A percentile compares a stretch with the other conserved stretches of the same genome.
Evolutionary conservation across 2,888 invertebrate species (phyloP).

Genomic region (Brachypterus glaber): DNA sequence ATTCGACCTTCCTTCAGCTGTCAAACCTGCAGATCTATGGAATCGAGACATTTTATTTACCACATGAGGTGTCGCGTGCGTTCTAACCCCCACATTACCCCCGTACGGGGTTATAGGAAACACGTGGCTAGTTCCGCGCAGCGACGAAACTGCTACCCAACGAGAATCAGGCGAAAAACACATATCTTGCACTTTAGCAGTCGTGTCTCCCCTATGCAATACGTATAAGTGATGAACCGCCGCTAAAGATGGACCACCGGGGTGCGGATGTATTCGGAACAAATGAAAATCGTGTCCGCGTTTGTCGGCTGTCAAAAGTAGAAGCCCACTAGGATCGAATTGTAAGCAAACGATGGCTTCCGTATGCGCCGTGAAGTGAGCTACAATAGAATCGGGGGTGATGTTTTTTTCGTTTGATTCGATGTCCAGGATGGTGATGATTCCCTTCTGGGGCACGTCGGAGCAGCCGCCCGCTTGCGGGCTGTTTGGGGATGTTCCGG

Average conservation of each 20-base stretch:
- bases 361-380: constrained; percentile 80
- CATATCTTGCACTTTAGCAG: constrained; percentile 89
- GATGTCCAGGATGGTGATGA: constrained; percentile 80
- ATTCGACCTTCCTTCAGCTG: constrained; percentile 59
- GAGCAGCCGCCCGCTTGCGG: constrained; percentile 31
- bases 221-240: constrained; percentile 93
- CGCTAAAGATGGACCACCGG: constrained; percentile 70
- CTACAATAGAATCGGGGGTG: constrained; percentile 65
- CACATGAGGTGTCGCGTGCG: constrained; percentile 88
- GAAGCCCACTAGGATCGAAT: constrained; percentile 84
- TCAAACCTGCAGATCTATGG: constrained; percentile 90
- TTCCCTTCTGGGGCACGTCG: constrained; percentile 71
- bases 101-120: constrained; percentile 97
- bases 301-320: constrained; percentile 84
- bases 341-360: constrained; percentile 82
- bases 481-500: constrained; percentile 32
- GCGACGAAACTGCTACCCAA: constrained; percentile 93
- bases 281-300: constrained; percentile 94
- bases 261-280: constrained; percentile 86
- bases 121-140: constrained; percentile 95
- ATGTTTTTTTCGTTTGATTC: constrained; percentile 46
- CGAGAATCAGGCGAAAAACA: constrained; percentile 86
- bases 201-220: constrained; percentile 90
- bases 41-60: constrained; percentile 88
- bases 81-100: constrained; percentile 81